phyloP scores from a whole-genome alignment of 2,888 invertebrate genomes.

The Philereme transversata region DNA sequence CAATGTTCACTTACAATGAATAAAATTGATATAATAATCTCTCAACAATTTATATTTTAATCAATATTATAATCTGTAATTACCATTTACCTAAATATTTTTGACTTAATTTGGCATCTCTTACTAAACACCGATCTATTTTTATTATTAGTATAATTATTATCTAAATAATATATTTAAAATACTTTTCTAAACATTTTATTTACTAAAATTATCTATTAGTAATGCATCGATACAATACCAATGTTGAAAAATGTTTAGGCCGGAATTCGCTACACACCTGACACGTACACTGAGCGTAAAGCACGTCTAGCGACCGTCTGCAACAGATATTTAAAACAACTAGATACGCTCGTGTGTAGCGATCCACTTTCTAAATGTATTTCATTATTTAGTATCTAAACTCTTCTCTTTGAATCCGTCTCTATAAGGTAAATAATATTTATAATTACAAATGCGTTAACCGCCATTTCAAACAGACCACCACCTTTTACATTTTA shows the following conservation, averaged over 20 bases:
- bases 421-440: conserved; percentile 54
- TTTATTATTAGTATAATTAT: conserved; percentile 70
- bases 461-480: conserved; percentile 63
- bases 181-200: conserved; percentile 84
- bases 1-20: conserved; percentile 82
- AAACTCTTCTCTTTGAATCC: conserved; percentile 69
- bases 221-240: conserved; percentile 73
- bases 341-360: conserved; percentile 60
- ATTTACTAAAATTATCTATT: conserved; percentile 81
- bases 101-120: conserved; percentile 88
- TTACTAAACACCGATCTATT: conserved; percentile 83
- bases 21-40: conserved; percentile 82
- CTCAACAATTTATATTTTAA: conserved; percentile 75
- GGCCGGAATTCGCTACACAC: conserved; percentile 80
- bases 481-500: conserved; percentile 59
- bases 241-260: conserved; percentile 77
- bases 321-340: conserved; percentile 28
- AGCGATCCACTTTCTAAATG: conserved; percentile 68
- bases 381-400: conserved; percentile 65
- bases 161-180: conserved; percentile 78
- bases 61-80: conserved; percentile 60
- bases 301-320: conserved; percentile 40
- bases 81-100: conserved; percentile 85
- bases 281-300: conserved; percentile 55
- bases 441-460: conserved; percentile 68